These are phyloP conservation scores for Promerops cafer DNA, from an alignment of 2,113 vertebrate genomes.

Conservation along the genomic window DNA sequence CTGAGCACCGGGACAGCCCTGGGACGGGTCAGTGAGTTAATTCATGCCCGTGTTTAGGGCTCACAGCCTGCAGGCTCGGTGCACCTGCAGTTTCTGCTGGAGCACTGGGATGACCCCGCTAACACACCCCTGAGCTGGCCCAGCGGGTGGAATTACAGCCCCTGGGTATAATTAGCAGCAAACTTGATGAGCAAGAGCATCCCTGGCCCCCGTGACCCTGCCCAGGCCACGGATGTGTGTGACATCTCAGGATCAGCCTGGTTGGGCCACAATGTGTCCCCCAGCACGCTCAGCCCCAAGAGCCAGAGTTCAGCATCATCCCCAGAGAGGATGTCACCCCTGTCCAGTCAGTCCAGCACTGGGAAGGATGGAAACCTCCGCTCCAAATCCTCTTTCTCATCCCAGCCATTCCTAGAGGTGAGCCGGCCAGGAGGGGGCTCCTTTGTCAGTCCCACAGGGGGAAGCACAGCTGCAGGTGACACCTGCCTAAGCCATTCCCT, in stretches of 20 bases:
- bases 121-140: background rate
- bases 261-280: fast-evolving
- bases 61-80: background rate
- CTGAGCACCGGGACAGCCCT: background rate
- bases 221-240: background rate
- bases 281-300: fast-evolving
- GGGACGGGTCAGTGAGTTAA: fast-evolving
- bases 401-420: background rate
- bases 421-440: background rate
- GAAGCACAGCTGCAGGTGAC: background rate
- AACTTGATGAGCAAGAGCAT: background rate
- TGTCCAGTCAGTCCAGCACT: fast-evolving
- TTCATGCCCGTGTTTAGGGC: too few species aligned
- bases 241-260: background rate
- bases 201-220: background rate
- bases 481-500: background rate
- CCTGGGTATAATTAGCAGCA: background rate
- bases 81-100: background rate
- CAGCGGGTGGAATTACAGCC: background rate
- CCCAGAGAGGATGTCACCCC: background rate
- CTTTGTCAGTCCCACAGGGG: too few species aligned
- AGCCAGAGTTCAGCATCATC: background rate
- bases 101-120: fast-evolving
- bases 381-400: background rate
- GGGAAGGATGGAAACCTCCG: background rate